Evolutionary conservation across 2,113 vertebrate species (phyloP), one percentile per base, ranked within the genome.

Genomic region (Etia nguti): DNA sequence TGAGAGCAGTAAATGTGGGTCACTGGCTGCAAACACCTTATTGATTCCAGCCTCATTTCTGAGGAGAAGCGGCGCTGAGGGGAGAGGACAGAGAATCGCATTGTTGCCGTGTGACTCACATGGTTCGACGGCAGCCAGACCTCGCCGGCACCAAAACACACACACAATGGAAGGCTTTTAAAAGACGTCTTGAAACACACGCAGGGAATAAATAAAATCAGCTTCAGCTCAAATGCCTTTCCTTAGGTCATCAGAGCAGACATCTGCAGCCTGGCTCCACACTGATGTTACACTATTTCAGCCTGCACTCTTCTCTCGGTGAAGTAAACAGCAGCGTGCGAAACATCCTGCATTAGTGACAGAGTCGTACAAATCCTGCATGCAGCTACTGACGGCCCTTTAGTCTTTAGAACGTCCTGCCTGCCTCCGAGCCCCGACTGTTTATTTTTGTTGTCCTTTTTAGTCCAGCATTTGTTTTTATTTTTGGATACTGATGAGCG

Each of bases 41-140:
- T 86, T 91, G 87, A 92, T 90, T 91, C 86, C n/a, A 79, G 73
- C 10, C 65, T 79, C 10, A 91, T 90, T 85, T 81, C 84, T 82
- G 75, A 83, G 56, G 79, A 80, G 70, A 29, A 75, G 57, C 20
- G 2, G 12, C 80, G 87, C 10, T 6, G 36, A 38, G 70, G 48
- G 57, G 70, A 46, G 70, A 82, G 88, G 88, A 95, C 93, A 95
- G 83, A 94, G 93, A 87, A 88, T 77, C n/a, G 22, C 89, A 90
- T 95, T 95, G 93, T 95, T 85, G 43, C 65, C 11, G 50, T 82
- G 68, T 88, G 90, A 90, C 92, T 94, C 88, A 92, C 90, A 90
- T 88, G 92, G 84, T 90, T 90, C 75, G 82, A 65, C 88, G 82
- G 89, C 81, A 89, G 77, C 26, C 68, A 86, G 83, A 80, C 79